Percentiles rank a stretch among this genome's conserved stretches.
These are phyloP conservation scores for Heliconius nattereri DNA, from an alignment of 1,140 invertebrate species.

Conservation along the genomic window DNA sequence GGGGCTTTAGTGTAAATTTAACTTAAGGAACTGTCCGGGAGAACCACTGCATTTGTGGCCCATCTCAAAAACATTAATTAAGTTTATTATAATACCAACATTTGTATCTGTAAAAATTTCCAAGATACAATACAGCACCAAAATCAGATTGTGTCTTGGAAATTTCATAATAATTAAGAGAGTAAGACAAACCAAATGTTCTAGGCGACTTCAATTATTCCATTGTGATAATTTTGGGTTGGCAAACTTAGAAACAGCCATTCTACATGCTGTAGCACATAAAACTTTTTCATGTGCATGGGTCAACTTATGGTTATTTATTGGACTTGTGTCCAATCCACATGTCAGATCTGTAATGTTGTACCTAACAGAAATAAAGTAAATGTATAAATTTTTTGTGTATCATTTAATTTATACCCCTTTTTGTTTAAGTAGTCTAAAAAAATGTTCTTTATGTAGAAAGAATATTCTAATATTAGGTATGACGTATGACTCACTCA, in stretches of 20 bases:
- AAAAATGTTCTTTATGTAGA: not conserved
- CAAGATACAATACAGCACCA: conserved; percentile 24
- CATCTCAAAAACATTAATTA: conserved; percentile 74
- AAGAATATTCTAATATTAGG: not conserved
- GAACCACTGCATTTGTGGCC: conserved; percentile 59
- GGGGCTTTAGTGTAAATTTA: conserved; percentile 81
- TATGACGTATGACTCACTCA: too few relatives aligned
- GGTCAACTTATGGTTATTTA: conserved; percentile 59
- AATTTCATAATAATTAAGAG: conserved; percentile 53
- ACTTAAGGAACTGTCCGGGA: conserved; percentile 72
- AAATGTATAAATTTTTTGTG: conserved; percentile 61
- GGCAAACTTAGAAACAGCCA: conserved; percentile 57
- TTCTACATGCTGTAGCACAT: conserved; percentile 61
- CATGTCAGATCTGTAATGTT: conserved; percentile 67
- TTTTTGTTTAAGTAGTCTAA: not conserved
- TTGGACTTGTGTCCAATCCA: conserved; percentile 61
- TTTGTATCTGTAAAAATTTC: conserved; percentile 60
- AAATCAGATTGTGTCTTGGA: conserved; percentile 45
- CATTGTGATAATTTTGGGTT: conserved; percentile 77
- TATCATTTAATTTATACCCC: conserved; percentile 43
- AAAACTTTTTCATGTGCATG: conserved; percentile 52
- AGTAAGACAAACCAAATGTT: conserved; percentile 69
- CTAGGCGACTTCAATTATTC: conserved; percentile 70
- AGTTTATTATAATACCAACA: conserved; percentile 75
- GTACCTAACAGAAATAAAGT: conserved; percentile 73